phyloP scores from a whole-genome alignment of 2,888 invertebrate species.

The Ornithoptera alexandrae region DNA sequence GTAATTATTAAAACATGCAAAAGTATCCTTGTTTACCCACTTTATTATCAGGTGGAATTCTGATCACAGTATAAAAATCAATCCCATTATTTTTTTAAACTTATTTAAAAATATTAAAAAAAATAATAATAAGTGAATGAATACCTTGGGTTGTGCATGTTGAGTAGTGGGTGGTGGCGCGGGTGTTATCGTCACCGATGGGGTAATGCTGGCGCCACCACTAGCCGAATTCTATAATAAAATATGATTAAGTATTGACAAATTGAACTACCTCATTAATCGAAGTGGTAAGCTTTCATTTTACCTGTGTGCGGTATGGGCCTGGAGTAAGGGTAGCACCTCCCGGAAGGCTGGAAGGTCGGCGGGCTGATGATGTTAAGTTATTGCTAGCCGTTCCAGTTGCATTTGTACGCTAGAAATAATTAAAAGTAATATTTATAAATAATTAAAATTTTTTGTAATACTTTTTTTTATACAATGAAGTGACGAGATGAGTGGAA shows the following conservation, averaged over 20 bases:
- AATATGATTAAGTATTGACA: not conserved
- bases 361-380: conserved; percentile 50
- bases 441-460: not conserved
- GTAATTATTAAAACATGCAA: no score
- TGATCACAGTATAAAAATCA: no score
- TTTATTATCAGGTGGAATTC: no score
- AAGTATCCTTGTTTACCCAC: no score
- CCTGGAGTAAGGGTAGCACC: conserved; percentile 82
- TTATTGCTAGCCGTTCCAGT: conserved; percentile 39
- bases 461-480: not conserved
- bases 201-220: conserved; percentile 79
- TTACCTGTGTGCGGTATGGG: conserved; percentile 65
- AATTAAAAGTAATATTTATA: conserved; percentile 6
- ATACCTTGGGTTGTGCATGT: conserved; percentile 59
- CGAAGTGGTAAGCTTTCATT: not conserved
- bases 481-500: no score
- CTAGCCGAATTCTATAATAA: conserved; percentile 57
- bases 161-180: conserved; percentile 83
- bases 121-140: conserved; percentile 8
- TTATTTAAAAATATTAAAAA: no score
- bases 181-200: conserved; percentile 87
- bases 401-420: conserved; percentile 41
- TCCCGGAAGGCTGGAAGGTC: conserved; percentile 77
- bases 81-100: no score
- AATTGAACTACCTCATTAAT: not conserved